These are phyloP conservation scores for Paralvinella palmiformis DNA, from an alignment of 1,140 invertebrate genomes.

Conservation along the genomic window DNA sequence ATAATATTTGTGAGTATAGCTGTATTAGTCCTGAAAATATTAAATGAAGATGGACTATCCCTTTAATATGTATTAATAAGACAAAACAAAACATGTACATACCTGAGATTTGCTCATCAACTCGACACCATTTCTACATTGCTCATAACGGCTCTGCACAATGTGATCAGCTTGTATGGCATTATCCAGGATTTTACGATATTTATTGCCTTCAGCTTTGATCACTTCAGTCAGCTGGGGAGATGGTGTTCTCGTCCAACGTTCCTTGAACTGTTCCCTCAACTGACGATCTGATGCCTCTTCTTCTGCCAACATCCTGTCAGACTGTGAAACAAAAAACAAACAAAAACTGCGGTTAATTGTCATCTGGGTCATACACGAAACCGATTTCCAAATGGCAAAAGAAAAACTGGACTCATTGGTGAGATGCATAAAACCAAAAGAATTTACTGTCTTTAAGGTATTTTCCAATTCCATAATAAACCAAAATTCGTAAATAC, in stretches of 20 bases:
- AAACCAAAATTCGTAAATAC: too few species aligned
- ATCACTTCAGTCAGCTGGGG: slow-evolving; percentile 76
- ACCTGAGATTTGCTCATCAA: slow-evolving; percentile 70
- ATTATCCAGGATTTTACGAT: slow-evolving; percentile 82
- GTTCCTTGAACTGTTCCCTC: slow-evolving; percentile 75
- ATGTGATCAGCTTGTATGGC: slow-evolving; percentile 71
- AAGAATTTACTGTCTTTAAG: too few species aligned
- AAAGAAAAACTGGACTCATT: too few species aligned
- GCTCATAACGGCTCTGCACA: slow-evolving; percentile 80
- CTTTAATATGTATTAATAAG: too few species aligned
- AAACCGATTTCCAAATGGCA: too few species aligned
- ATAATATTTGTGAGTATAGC: too few species aligned
- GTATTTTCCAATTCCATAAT: too few species aligned
- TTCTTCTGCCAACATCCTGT: slow-evolving; percentile 85
- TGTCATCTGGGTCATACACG: too few species aligned
- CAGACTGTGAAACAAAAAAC: slow-evolving; percentile 56
- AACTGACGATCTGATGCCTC: slow-evolving; percentile 82
- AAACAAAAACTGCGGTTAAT: neutral
- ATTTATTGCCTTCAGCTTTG: slow-evolving; percentile 75
- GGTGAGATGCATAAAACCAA: too few species aligned
- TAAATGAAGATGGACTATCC: too few species aligned
- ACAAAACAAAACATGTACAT: slow-evolving; percentile 11
- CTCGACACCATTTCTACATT: slow-evolving; percentile 72
- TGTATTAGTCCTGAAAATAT: too few species aligned
- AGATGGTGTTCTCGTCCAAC: slow-evolving; percentile 86